These are phyloP conservation scores for Microtus montanus DNA, from an alignment of 2,113 vertebrate species.

Conservation along the genomic window DNA sequence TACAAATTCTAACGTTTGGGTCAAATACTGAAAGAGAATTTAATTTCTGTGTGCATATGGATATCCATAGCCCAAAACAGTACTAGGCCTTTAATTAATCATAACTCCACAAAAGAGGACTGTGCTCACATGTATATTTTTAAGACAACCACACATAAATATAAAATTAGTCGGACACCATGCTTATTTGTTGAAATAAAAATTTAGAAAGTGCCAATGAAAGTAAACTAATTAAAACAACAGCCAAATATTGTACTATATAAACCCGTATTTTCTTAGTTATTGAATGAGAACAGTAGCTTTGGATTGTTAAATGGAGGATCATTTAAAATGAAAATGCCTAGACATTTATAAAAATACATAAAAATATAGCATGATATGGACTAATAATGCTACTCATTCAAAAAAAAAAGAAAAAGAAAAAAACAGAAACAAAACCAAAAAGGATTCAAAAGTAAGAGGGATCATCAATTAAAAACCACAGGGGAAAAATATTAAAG, in stretches of 20 bases:
- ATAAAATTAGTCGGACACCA: conserved; percentile 29
- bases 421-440: conserved; percentile 42
- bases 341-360: conserved; percentile 54
- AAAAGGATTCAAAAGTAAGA: conserved; percentile 52
- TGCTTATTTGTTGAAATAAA: conserved; percentile 19
- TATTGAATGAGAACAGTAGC: conserved; percentile 4
- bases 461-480: conserved; percentile 43
- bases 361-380: not conserved
- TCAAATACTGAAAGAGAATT: conserved; percentile 45
- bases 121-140: conserved; percentile 24
- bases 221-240: conserved; percentile 32
- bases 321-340: conserved; percentile 47
- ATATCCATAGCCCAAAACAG: conserved; percentile 20
- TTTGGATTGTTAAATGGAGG: conserved; percentile 49
- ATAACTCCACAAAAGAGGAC: conserved; percentile 1
- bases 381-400: conserved; percentile 20
- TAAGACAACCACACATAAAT: conserved; percentile 35
- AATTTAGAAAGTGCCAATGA: conserved; percentile 51
- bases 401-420: conserved; percentile 20
- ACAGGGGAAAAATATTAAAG: not conserved
- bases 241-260: conserved; percentile 28
- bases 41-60: conserved; percentile 4
- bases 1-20: conserved; percentile 41
- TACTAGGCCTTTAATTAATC: conserved; percentile 6
- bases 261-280: not conserved